A percentile compares a stretch with the other conserved stretches of the same genome.
Evolutionary conservation across 2,113 vertebrate species (phyloP).

Genomic region (Glaucidium brasilianum): DNA sequence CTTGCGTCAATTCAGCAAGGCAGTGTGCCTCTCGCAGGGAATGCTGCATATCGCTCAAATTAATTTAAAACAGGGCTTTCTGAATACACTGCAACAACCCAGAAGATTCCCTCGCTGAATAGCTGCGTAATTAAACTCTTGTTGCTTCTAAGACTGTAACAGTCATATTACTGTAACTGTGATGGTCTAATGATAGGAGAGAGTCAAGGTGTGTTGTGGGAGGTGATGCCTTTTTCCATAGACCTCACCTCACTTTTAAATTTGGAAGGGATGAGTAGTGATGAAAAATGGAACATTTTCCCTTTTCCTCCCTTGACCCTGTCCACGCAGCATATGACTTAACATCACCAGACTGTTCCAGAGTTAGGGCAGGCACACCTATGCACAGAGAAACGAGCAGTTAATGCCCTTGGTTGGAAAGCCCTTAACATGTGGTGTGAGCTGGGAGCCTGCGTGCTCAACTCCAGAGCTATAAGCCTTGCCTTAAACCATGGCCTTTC

Average conservation of each 20-base stretch:
- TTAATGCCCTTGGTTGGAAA: background rate
- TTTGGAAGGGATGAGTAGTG: background rate
- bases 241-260: slow-evolving; percentile 13
- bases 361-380: background rate
- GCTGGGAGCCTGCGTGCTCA: background rate
- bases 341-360: background rate
- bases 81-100: background rate
- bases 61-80: background rate
- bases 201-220: background rate
- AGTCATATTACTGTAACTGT: background rate
- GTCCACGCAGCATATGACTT: background rate
- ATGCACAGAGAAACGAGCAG: background rate
- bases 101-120: background rate
- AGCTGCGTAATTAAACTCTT: background rate
- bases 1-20: background rate
- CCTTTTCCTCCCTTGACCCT: background rate
- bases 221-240: background rate
- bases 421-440: background rate
- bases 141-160: background rate
- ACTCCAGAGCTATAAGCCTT: background rate
- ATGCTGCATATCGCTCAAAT: background rate
- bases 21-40: background rate
- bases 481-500: background rate
- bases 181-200: background rate
- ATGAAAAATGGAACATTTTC: slow-evolving; percentile 18